Percentiles rank a stretch among this genome's conserved stretches.
These are phyloP conservation scores for Palythoa caribaeorum DNA, from an alignment of 92 coral and sea anemone species.

Conservation along the genomic window DNA sequence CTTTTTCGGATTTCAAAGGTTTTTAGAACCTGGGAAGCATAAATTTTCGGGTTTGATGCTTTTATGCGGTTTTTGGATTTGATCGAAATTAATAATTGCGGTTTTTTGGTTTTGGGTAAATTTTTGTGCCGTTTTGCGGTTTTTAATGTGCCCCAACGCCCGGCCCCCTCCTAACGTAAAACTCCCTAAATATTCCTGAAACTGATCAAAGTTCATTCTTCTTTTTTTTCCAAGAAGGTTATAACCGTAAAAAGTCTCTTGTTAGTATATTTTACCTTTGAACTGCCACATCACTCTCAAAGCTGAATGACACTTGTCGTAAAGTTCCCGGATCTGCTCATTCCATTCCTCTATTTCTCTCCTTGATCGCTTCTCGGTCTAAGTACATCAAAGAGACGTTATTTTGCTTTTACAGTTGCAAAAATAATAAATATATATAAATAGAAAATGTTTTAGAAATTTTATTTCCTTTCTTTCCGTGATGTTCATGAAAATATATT, in stretches of 20 bases:
- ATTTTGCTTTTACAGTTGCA: background rate
- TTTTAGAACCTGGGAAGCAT: too few species aligned
- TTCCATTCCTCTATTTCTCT: constrained; percentile 78
- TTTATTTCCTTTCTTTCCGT: too few species aligned
- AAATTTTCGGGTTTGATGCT: too few species aligned
- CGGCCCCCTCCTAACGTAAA: too few species aligned
- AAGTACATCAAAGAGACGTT: background rate
- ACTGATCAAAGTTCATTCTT: background rate
- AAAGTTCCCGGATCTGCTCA: constrained; percentile 77
- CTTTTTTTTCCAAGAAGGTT: background rate
- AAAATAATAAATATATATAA: background rate
- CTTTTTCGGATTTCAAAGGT: too few species aligned
- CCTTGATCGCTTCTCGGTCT: constrained; percentile 79
- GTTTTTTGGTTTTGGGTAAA: too few species aligned
- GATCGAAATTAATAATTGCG: too few species aligned
- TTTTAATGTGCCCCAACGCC: too few species aligned
- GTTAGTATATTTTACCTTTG: constrained; percentile 56
- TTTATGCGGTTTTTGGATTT: too few species aligned
- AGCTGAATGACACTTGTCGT: constrained; percentile 79
- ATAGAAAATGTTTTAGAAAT: background rate
- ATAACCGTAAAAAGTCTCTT: background rate
- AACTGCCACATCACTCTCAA: constrained; percentile 80
- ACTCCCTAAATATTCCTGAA: background rate
- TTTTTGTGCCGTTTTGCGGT: too few species aligned
- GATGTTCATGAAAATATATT: too few species aligned